A percentile compares a stretch with the other conserved stretches of the same genome.
Evolutionary conservation across 53 echinoderm and acorn worm genomes (phyloP).

Genomic region (Hippasteria phrygiana): DNA sequence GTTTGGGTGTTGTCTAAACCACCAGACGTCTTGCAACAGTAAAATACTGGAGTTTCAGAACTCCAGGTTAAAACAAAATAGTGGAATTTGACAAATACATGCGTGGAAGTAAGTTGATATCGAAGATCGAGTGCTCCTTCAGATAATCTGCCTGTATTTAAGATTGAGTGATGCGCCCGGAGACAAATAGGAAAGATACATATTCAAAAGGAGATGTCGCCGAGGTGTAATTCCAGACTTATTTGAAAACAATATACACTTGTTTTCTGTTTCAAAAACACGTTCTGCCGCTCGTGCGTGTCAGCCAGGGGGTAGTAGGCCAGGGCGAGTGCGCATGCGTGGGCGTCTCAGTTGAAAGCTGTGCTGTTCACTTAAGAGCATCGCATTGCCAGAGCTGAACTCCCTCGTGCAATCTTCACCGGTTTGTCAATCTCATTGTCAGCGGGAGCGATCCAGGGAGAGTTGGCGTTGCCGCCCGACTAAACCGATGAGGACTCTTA

Average conservation of each 20-base stretch:
- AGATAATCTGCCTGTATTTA: conserved; percentile 14
- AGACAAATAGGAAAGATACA: conserved; percentile 12
- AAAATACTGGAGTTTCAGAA: no score
- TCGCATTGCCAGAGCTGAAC: neutral
- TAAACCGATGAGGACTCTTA: conserved; percentile 16
- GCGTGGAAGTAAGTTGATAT: neutral
- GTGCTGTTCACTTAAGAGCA: conserved; percentile 8
- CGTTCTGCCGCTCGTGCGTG: conserved; percentile 33
- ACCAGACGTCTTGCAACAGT: no score
- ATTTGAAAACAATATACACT: conserved; percentile 30
- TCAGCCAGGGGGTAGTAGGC: neutral
- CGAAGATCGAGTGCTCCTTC: neutral
- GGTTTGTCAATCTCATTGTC: conserved; percentile 23
- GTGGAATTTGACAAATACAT: neutral
- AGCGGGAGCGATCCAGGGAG: neutral
- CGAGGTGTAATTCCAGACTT: conserved; percentile 28
- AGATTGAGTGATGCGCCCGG: neutral
- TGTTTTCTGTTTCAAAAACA: neutral
- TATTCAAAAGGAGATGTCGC: neutral
- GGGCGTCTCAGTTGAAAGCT: conserved; percentile 26
- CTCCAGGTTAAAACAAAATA: no score
- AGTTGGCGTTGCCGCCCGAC: neutral
- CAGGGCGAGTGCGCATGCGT: conserved; percentile 3
- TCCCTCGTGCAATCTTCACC: conserved; percentile 1
- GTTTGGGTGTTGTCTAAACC: no score